Percentiles rank a stretch among this genome's conserved stretches.
phyloP scores from a whole-genome alignment of 2,888 invertebrate genomes.

The Zele albiditarsus region DNA sequence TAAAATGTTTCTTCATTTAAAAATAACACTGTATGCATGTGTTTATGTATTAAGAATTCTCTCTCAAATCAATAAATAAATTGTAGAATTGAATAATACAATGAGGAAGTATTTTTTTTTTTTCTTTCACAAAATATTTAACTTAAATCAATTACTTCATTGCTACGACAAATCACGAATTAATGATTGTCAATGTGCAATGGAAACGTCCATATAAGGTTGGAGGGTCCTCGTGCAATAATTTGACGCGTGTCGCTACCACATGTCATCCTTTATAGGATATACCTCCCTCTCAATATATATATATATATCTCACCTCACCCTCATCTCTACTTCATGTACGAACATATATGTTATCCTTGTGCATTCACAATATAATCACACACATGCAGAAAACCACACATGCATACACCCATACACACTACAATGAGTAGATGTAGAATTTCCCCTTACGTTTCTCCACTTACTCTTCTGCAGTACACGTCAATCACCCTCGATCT shows the following conservation, averaged over 20 bases:
- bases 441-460: neutral
- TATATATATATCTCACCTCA: neutral
- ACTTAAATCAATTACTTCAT: neutral
- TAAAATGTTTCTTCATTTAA: neutral
- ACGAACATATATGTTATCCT: constrained; percentile 1
- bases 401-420: neutral
- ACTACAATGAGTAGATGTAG: neutral
- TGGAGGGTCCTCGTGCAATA: constrained; percentile 28
- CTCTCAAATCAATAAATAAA: neutral
- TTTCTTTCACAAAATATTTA: too few relatives aligned
- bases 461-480: constrained; percentile 19
- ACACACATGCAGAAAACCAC: neutral
- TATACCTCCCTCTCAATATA: neutral
- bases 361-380: neutral
- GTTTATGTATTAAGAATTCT: neutral
- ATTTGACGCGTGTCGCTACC: constrained; percentile 53
- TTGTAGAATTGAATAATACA: too few relatives aligned
- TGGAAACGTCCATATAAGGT: constrained; percentile 37
- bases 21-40: constrained; percentile 3
- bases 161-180: neutral
- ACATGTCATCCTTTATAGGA: constrained; percentile 47
- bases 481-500: constrained; percentile 55
- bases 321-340: neutral
- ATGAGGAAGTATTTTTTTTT: too few relatives aligned
- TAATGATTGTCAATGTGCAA: constrained; percentile 24